phyloP scores from a whole-genome alignment of 2,797 vertebrate genomes.

The Harpagifer antarcticus region DNA sequence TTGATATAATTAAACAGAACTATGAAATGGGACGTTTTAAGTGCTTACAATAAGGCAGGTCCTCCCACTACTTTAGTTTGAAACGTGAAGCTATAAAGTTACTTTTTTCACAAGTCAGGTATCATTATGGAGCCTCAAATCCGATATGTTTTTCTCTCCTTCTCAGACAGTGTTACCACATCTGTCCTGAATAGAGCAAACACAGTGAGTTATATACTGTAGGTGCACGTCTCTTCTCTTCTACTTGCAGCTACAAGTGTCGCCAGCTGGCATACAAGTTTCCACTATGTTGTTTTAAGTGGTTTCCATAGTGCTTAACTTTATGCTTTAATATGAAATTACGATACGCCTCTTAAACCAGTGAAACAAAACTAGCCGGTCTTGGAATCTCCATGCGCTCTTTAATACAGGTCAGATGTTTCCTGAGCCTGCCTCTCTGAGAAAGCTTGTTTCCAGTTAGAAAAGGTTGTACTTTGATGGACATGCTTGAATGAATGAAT shows the following conservation, averaged over 20 bases:
- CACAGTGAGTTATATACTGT: slow-evolving; percentile 36
- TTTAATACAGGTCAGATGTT: slow-evolving; percentile 77
- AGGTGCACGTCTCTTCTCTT: slow-evolving; percentile 21
- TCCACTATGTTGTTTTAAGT: slow-evolving; percentile 76
- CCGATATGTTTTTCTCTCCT: neutral
- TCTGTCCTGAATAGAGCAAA: slow-evolving; percentile 40
- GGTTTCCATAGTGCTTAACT: slow-evolving; percentile 77
- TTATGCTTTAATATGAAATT: slow-evolving; percentile 72
- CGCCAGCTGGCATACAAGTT: slow-evolving; percentile 66
- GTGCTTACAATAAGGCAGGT: neutral
- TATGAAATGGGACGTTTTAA: neutral
- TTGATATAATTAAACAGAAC: slow-evolving; percentile 7
- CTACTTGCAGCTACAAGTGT: slow-evolving; percentile 45
- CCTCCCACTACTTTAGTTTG: neutral
- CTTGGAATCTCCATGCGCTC: slow-evolving; percentile 58
- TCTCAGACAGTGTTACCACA: slow-evolving; percentile 40
- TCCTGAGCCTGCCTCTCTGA: slow-evolving; percentile 50
- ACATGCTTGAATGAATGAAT: slow-evolving; percentile 68
- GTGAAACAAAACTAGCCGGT: slow-evolving; percentile 53
- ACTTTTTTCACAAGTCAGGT: neutral
- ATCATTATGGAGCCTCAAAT: slow-evolving; percentile 4
- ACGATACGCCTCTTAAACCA: slow-evolving; percentile 62
- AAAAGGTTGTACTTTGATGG: slow-evolving; percentile 64
- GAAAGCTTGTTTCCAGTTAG: slow-evolving; percentile 62
- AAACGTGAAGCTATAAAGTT: neutral